Conservation (phyloP, 1,140 invertebrate genomes). For the Pachypsylla venusta region DNA sequence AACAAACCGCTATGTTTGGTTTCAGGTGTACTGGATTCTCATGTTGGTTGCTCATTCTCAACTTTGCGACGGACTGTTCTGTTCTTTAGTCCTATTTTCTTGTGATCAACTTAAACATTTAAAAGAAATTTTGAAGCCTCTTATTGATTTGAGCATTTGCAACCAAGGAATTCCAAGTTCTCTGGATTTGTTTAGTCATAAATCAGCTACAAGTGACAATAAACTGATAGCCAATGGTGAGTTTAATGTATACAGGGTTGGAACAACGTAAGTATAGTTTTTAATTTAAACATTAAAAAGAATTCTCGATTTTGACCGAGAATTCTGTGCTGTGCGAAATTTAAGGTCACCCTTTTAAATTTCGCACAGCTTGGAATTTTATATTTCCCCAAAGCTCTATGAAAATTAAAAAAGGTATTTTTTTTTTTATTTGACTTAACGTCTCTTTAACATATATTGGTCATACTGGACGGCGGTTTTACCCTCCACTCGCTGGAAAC, state of each 20-base stretch:
- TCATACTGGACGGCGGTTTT: no score
- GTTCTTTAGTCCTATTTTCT: constrained; percentile 64
- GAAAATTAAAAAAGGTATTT: no score
- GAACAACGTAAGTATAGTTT: constrained; percentile 31
- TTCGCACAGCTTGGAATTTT: no score
- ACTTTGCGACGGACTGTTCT: constrained; percentile 57
- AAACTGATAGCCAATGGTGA: constrained; percentile 4
- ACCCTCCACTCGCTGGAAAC: no score
- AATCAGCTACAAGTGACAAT: not conserved
- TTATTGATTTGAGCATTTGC: constrained; percentile 66
- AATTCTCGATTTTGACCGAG: no score
- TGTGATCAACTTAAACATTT: constrained; percentile 69
- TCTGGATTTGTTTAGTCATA: constrained; percentile 45
- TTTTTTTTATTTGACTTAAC: no score
- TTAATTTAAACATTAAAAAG: no score
- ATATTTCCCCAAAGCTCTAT: no score
- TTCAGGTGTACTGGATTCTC: constrained; percentile 52
- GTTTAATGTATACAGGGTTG: constrained; percentile 26
- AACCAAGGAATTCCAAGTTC: constrained; percentile 62
- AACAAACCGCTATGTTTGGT: no score
- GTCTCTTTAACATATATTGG: no score
- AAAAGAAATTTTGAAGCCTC: constrained; percentile 65
- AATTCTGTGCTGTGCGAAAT: no score
- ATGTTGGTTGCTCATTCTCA: constrained; percentile 54
- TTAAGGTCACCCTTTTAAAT: no score